Base-by-base conservation (phyloP, 2,113 vertebrate species). In the Synodontis membranacea region DNA sequence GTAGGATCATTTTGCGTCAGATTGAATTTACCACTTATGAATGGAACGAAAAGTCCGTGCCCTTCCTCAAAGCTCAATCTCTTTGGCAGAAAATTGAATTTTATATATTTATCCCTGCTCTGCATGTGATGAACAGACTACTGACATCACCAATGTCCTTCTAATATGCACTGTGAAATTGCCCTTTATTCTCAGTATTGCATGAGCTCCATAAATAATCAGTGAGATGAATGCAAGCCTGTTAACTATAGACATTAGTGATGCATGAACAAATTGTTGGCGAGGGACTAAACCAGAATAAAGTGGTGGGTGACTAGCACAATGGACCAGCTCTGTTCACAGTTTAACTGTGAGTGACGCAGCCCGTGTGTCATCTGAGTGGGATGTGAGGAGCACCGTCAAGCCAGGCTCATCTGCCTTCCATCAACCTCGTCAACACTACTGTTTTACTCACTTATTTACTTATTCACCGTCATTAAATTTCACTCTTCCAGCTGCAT, bases 11-110 rank as follows among this genome's bases (percentile, higher is more conserved):
- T 39, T 74, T 5, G 23, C 31, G 52, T 48, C 80, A 82, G 89
- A 86, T 86, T 87, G 68, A 91, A 88, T 85, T 72, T 52, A 81
- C 80, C 86, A 56, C 56, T 84, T 72, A 83, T 56, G 19, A 85
- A 86, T 79, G 82, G 86, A 76, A 66, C 84, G 79, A 91, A 84
- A 91, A 88, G 88, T 87, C 88, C 84, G 74, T 79, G 70, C 46
- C 58, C 58, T 85, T 89, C 75, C 82, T 86, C 83, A 46, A 83
- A 85, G 50, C 66, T 74, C 17, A 28, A 79, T 88, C 84, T 86
- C 83, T 68, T 34, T 34, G 17, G 70, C 80, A 34, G 64, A 84
- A 86, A 84, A 84, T 87, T 86, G 89, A 91, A 93, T 92, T 91
- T 86, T 64, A 91, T 89, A 92, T 75, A 85, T 82, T 81, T 62